Conservation (phyloP, 2,888 invertebrate species). For the Lasioglossum lativentre region DNA sequence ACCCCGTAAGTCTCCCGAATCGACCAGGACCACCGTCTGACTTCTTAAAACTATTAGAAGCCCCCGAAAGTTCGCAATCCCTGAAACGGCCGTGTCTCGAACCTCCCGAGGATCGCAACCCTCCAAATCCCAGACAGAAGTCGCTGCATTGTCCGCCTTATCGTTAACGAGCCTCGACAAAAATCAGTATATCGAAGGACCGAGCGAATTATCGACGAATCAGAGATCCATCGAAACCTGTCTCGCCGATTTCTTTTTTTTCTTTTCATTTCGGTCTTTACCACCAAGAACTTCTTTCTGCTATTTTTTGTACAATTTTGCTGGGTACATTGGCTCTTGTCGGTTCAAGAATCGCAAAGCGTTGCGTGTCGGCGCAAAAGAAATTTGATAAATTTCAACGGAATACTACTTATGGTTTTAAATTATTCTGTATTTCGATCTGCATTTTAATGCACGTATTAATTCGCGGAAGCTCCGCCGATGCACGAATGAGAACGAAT, state of each 20-base stretch:
- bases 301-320: background rate
- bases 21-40: background rate
- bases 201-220: too few species aligned
- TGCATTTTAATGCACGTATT: background rate
- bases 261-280: background rate
- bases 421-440: background rate
- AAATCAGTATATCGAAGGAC: background rate
- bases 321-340: background rate
- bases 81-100: background rate
- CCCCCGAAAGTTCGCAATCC: background rate
- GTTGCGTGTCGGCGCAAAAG: background rate
- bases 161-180: background rate
- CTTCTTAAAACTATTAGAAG: constrained; percentile 9
- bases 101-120: background rate
- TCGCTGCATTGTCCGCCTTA: background rate
- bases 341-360: background rate
- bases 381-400: background rate
- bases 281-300: too few species aligned
- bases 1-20: background rate
- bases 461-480: background rate
- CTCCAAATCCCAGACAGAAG: background rate
- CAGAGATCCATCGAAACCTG: background rate
- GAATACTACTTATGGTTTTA: background rate
- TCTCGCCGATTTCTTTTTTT: background rate
- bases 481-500: background rate